These are phyloP conservation scores for Pachyramphus minor DNA, from an alignment of 2,113 vertebrate genomes.

Conservation along the genomic window DNA sequence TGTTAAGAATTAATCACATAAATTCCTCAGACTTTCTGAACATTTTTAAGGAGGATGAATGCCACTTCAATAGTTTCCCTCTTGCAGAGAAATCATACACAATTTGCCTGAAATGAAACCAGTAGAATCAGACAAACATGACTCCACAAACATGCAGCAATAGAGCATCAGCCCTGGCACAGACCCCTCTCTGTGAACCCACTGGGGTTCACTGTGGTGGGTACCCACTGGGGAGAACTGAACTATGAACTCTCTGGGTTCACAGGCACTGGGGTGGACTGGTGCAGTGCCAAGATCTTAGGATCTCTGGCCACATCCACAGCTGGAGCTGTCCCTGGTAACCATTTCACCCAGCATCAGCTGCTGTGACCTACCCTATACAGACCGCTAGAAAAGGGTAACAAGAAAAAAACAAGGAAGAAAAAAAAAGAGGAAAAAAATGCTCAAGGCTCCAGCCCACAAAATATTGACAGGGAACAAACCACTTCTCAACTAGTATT, in stretches of 20 bases:
- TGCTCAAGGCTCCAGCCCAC: neutral
- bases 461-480: neutral
- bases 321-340: neutral
- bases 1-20: constrained; percentile 1
- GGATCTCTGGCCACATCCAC: neutral
- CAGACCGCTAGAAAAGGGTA: neutral
- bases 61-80: accelerated
- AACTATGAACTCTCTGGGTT: neutral
- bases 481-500: neutral
- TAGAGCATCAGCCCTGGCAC: neutral
- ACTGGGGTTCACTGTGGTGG: neutral
- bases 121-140: neutral
- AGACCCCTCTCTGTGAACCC: neutral
- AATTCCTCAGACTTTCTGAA: neutral
- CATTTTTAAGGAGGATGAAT: neutral
- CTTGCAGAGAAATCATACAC: accelerated
- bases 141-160: neutral
- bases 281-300: neutral
- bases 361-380: neutral
- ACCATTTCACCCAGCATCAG: accelerated
- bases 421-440: neutral
- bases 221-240: neutral
- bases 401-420: neutral
- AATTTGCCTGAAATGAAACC: neutral
- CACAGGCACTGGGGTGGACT: neutral